These are phyloP conservation scores for Neotoma lepida DNA, from an alignment of 2,113 vertebrate genomes.

Conservation along the genomic window DNA sequence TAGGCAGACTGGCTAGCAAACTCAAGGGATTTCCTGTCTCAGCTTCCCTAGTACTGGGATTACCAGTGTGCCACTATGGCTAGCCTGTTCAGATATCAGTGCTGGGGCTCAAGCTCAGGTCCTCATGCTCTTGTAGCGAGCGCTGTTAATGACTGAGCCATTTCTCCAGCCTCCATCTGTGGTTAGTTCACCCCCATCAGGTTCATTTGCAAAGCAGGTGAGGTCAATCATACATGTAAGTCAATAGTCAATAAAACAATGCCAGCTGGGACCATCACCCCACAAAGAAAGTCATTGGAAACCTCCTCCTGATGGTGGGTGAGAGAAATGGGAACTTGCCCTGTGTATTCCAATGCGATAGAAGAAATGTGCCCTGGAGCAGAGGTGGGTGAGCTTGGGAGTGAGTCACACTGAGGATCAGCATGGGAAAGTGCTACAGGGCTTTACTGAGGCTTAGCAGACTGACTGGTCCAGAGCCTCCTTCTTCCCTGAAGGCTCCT, in stretches of 20 bases:
- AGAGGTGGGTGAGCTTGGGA: background rate
- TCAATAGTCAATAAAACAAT: conserved; percentile 25
- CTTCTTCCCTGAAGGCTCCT: background rate
- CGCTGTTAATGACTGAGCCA: background rate
- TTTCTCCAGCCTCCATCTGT: background rate
- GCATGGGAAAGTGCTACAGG: background rate
- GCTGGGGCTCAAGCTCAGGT: background rate
- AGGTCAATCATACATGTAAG: background rate
- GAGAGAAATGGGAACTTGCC: background rate
- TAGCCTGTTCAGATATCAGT: background rate
- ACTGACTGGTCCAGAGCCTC: conserved; percentile 4
- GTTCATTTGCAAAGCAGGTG: conserved; percentile 40
- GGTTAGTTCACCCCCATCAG: conserved; percentile 13
- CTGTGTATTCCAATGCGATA: background rate
- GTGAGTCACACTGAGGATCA: background rate
- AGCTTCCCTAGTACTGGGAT: background rate
- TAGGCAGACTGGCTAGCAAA: background rate
- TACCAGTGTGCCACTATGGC: background rate
- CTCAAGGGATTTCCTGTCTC: background rate
- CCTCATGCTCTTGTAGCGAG: background rate
- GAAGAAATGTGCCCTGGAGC: background rate
- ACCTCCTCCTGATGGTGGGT: background rate
- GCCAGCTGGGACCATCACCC: background rate
- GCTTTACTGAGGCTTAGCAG: background rate
- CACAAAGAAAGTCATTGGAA: conserved; percentile 28